Conservation (phyloP, 1,140 invertebrate species). For the Protaetia brevitarsis region DNA sequence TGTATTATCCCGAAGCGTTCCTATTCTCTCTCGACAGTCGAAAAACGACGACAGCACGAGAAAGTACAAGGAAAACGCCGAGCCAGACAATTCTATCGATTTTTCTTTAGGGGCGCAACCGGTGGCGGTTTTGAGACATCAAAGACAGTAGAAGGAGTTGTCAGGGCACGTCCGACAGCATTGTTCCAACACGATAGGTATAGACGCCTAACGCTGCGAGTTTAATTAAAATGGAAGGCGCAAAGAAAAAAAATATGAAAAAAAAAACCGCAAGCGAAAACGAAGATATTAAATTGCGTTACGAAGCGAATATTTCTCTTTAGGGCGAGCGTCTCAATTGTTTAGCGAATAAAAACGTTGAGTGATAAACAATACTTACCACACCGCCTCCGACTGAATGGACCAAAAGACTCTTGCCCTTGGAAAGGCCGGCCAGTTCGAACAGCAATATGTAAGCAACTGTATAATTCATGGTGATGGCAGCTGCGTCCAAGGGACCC, state of each 20-base stretch:
- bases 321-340: too few relatives aligned
- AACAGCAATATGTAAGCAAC: slow-evolving; percentile 84
- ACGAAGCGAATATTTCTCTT: too few relatives aligned
- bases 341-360: background rate
- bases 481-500: slow-evolving; percentile 75
- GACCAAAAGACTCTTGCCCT: slow-evolving; percentile 77
- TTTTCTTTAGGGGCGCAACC: background rate
- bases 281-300: too few relatives aligned
- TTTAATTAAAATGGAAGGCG: background rate
- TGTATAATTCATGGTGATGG: slow-evolving; percentile 81
- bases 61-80: too few relatives aligned
- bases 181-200: background rate
- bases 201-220: background rate
- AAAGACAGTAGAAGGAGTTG: background rate
- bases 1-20: background rate
- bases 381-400: slow-evolving; percentile 86
- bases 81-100: slow-evolving; percentile 12
- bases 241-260: background rate
- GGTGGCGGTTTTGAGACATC: background rate
- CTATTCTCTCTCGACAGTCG: background rate
- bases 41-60: background rate
- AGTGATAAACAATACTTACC: slow-evolving; percentile 60
- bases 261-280: too few relatives aligned
- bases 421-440: slow-evolving; percentile 72
- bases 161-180: background rate